Base-by-base conservation (phyloP, 2,888 invertebrate species). In the Dorcus parallelipipedus region DNA sequence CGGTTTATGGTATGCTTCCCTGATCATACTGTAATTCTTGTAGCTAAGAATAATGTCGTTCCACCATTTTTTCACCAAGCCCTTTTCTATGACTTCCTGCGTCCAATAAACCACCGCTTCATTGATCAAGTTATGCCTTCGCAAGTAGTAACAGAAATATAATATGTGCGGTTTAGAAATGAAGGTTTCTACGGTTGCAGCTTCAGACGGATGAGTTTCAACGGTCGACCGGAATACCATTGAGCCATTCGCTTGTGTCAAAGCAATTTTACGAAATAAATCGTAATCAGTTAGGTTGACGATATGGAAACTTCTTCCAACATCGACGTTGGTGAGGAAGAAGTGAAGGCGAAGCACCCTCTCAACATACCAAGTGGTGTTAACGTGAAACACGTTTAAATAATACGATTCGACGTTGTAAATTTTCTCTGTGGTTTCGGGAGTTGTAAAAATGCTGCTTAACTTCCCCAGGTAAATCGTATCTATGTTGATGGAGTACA, bases 381-480 rank as follows among this genome's bases (percentile, higher is more conserved):
- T 56, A 4, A 56, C 49, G 41, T 47, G 56, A 17, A 59, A 52
- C n/a, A 26, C 38, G 14, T 56, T 59, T 5, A 59, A 23, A n/a
- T 56, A 59, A 23, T 56, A 49, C 9, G 49, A 38, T 52, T 59
- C 59, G 9, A 59, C 33, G 9, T 52, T 55, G 14, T 55, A 51
- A 9, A 59, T 52, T 26, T 47, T 48, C 3, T 33, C 47, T 23
- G 56, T 49, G 9, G 47, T 52, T 49, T 49, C 56, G 5, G 62
- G 58, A 20, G 49, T 52, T 14, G 63, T 62, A 26, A 67, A 65
- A 17, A 66, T 59, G 23, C 67, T 66, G 52, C 67, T 67, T 10
- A 69, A 56, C 51, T 67, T 67, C 3, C 67, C 63, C n/a, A 66
- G 41, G 47, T 67, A 69, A 3, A 65, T 59, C 1, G 66, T 52